Percentiles rank a stretch among this genome's conserved stretches.
phyloP scores from a whole-genome alignment of 2,113 vertebrate genomes.

The Xenopus borealis region DNA sequence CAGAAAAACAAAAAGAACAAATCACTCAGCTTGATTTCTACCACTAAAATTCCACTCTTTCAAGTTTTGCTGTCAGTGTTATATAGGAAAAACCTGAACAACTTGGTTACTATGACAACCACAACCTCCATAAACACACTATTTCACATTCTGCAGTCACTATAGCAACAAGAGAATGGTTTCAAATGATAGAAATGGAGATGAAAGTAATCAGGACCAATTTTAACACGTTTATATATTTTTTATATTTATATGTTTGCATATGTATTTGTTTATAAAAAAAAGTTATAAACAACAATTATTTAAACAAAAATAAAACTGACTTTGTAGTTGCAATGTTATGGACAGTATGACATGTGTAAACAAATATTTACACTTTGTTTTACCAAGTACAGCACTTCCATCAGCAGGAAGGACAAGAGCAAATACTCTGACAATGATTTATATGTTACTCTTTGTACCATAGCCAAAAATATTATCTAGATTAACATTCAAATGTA shows the following conservation, averaged over 20 bases:
- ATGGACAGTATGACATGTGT: too few species aligned
- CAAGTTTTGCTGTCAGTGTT: neutral
- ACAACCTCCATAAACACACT: neutral
- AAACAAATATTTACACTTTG: too few species aligned
- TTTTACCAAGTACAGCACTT: neutral
- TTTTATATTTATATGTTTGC: too few species aligned
- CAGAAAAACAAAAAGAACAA: too few species aligned
- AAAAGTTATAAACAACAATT: too few species aligned
- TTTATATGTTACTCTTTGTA: slow-evolving; percentile 61
- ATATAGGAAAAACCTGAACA: neutral
- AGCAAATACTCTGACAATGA: slow-evolving; percentile 62
- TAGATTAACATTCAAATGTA: slow-evolving; percentile 58
- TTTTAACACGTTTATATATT: too few species aligned
- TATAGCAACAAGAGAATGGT: neutral
- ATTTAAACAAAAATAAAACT: too few species aligned
- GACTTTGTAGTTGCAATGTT: too few species aligned
- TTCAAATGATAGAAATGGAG: neutral
- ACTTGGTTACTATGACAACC: slow-evolving; percentile 19
- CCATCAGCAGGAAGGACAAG: slow-evolving; percentile 53
- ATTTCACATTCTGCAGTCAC: slow-evolving; percentile 14
- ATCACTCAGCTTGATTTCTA: neutral
- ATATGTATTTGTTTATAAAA: too few species aligned
- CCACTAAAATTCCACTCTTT: neutral
- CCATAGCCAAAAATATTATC: slow-evolving; percentile 60
- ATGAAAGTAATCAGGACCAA: too few species aligned